Percentiles rank a stretch among this genome's conserved stretches.
These are phyloP conservation scores for Hydrophis major DNA, from an alignment of 2,797 vertebrate genomes.

Conservation along the genomic window DNA sequence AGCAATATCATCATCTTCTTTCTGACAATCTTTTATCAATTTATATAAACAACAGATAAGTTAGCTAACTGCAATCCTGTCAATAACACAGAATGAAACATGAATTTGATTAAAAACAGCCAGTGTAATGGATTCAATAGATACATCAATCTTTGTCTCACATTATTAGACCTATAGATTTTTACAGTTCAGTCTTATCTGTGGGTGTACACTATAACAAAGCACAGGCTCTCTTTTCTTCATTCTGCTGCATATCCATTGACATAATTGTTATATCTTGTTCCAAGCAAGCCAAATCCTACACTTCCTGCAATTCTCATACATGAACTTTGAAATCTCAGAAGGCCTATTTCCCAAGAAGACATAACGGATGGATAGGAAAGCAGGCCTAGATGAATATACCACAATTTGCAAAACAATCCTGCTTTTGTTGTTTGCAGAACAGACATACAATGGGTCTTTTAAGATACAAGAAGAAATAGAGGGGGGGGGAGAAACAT, in stretches of 20 bases:
- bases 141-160: not conserved
- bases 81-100: not conserved
- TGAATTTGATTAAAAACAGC: accelerated
- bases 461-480: not conserved
- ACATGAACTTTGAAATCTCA: slow-evolving; percentile 24
- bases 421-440: not conserved
- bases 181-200: not conserved
- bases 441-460: not conserved
- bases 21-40: not conserved
- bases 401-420: slow-evolving; percentile 20
- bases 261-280: not conserved
- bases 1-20: not conserved
- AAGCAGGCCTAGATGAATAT: slow-evolving; percentile 17
- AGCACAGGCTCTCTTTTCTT: accelerated
- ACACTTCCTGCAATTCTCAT: not conserved
- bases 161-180: not conserved
- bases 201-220: not conserved
- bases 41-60: accelerated
- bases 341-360: not conserved
- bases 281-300: not conserved
- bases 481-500: slow-evolving; percentile 15
- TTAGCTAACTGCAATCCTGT: accelerated
- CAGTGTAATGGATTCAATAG: accelerated
- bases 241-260: not conserved
- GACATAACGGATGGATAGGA: not conserved